These are phyloP conservation scores for Cerceris rybyensis DNA, from an alignment of 2,888 invertebrate genomes.

Conservation along the genomic window DNA sequence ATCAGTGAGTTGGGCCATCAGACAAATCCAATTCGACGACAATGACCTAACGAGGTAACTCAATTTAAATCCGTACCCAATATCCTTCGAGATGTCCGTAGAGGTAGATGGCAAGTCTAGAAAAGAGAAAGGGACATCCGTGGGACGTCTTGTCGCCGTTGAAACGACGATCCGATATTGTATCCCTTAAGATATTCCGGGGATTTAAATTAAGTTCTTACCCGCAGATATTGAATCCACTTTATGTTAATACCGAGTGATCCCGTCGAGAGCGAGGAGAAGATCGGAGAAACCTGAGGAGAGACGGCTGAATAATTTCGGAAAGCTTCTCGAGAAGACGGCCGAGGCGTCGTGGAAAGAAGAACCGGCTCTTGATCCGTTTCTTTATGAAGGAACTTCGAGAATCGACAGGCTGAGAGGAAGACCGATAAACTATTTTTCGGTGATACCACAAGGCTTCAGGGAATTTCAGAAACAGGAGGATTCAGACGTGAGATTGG, in stretches of 20 bases:
- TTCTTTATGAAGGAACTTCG: slow-evolving; percentile 53
- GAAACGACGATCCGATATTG: slow-evolving; percentile 68
- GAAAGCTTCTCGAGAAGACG: slow-evolving; percentile 43
- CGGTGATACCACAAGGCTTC: slow-evolving; percentile 8
- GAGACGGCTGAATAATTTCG: slow-evolving; percentile 63
- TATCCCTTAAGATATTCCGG: slow-evolving; percentile 73
- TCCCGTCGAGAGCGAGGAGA: slow-evolving; percentile 45
- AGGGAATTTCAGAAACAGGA: not conserved
- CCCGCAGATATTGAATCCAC: slow-evolving; percentile 74
- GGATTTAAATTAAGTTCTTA: slow-evolving; percentile 76
- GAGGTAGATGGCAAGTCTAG: slow-evolving; percentile 21
- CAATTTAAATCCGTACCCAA: slow-evolving; percentile 67
- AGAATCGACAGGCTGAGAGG: slow-evolving; percentile 41
- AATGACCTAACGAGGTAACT: slow-evolving; percentile 69
- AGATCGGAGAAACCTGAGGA: slow-evolving; percentile 33
- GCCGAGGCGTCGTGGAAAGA: not conserved
- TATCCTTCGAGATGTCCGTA: slow-evolving; percentile 44
- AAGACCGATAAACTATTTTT: slow-evolving; percentile 19
- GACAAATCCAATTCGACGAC: slow-evolving; percentile 63
- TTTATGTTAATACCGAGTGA: slow-evolving; percentile 75
- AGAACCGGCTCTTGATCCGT: slow-evolving; percentile 39
- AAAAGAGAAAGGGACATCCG: not conserved
- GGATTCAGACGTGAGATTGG: no score
- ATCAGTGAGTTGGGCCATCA: slow-evolving; percentile 52
- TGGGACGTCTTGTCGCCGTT: slow-evolving; percentile 31